phyloP scores from a whole-genome alignment of 2,797 vertebrate genomes.

The Pyrrhura leucotis region DNA sequence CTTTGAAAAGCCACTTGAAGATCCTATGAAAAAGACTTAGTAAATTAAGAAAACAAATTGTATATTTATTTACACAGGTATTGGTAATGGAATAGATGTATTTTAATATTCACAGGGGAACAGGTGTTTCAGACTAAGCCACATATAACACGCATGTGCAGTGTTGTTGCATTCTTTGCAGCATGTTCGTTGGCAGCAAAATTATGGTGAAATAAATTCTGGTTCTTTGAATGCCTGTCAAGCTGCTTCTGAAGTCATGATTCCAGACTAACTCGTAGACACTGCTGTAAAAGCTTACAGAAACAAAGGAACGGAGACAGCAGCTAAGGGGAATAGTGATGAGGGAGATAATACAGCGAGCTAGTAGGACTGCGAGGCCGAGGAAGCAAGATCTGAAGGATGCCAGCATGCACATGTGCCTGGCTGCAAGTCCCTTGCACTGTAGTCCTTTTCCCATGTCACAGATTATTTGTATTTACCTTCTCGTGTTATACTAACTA shows the following conservation, averaged over 20 bases:
- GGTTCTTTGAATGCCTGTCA: not conserved
- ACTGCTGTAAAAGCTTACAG: not conserved
- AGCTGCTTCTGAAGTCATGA: not conserved
- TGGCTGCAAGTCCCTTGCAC: not conserved
- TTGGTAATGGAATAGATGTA: not conserved
- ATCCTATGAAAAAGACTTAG: not conserved
- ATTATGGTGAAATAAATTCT: constrained; percentile 16
- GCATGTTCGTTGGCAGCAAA: constrained; percentile 23
- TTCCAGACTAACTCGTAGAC: not conserved
- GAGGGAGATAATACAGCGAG: not conserved
- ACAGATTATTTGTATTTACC: not conserved
- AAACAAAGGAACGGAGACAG: constrained; percentile 9
- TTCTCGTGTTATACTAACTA: not conserved
- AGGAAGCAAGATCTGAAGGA: not conserved
- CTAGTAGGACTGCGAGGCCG: not conserved
- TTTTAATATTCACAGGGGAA: not conserved
- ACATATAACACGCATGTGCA: not conserved
- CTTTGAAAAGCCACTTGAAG: not conserved
- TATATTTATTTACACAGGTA: not conserved
- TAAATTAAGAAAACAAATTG: not conserved
- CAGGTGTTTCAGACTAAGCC: not conserved
- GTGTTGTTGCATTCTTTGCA: not conserved
- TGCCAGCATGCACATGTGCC: not conserved
- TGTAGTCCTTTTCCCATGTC: not conserved
- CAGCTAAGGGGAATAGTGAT: not conserved